Conservation (phyloP, 2,113 vertebrate genomes). For the Tricholaema leucomelas region DNA sequence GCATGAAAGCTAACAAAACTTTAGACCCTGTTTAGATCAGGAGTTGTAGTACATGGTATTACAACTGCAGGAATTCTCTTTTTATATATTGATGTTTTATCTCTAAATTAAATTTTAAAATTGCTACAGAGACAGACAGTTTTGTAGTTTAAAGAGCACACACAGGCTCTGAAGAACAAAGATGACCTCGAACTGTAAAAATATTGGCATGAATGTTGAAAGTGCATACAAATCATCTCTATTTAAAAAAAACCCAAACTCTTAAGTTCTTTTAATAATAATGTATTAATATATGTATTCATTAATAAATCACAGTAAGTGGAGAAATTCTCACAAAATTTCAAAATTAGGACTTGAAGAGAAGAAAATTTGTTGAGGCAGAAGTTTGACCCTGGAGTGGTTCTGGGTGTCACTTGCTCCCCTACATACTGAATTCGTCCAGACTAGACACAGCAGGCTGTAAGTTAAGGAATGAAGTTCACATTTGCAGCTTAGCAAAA, state of each 20-base stretch:
- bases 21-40: neutral
- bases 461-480: no score
- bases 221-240: neutral
- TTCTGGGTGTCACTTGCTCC: no score
- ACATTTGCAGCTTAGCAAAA: no score
- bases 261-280: no score
- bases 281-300: neutral
- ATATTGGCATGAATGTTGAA: neutral
- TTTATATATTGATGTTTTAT: neutral
- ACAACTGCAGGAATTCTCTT: neutral
- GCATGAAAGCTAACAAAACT: neutral
- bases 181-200: neutral
- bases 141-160: neutral
- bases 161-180: neutral
- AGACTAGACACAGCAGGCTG: no score
- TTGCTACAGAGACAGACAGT: neutral
- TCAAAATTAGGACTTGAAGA: neutral
- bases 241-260: no score
- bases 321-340: neutral
- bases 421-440: no score
- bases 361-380: neutral
- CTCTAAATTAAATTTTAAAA: neutral
- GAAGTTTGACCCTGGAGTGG: neutral
- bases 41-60: neutral
- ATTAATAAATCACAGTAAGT: neutral